Evolutionary conservation across 2,888 invertebrate species (phyloP).

Genomic region (Thereva nobilitata): DNA sequence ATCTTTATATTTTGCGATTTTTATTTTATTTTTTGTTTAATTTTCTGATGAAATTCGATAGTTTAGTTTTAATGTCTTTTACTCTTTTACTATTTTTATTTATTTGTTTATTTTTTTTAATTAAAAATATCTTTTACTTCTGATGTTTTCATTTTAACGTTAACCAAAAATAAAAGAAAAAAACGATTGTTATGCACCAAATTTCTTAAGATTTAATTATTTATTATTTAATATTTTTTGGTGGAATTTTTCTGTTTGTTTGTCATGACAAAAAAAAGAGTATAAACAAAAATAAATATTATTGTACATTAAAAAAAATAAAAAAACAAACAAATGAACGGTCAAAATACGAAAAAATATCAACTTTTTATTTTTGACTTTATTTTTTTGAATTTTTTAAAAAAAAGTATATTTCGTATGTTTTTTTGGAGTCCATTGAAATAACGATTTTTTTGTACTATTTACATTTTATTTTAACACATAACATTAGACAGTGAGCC

Average conservation of each 20-base stretch:
- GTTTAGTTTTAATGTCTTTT: too few species aligned
- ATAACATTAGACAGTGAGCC: slow-evolving; percentile 23
- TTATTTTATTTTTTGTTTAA: slow-evolving; percentile 8
- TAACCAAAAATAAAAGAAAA: slow-evolving; percentile 21
- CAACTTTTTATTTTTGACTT: slow-evolving; percentile 16
- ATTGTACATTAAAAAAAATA: too few species aligned
- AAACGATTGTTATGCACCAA: slow-evolving; percentile 26
- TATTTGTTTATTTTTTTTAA: not conserved
- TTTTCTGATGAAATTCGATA: slow-evolving; percentile 10
- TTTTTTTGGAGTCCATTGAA: slow-evolving; percentile 15
- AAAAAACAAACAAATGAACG: slow-evolving; percentile 2
- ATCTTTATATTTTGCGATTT: not conserved
- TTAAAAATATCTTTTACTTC: slow-evolving; percentile 23
- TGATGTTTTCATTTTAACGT: slow-evolving; percentile 28
- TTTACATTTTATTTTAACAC: slow-evolving; percentile 27
- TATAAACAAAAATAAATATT: too few species aligned
- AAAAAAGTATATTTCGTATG: slow-evolving; percentile 5
- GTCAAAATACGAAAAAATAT: slow-evolving; percentile 15
- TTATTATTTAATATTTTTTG: slow-evolving; percentile 10
- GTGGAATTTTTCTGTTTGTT: slow-evolving; percentile 28
- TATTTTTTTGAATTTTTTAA: slow-evolving; percentile 6
- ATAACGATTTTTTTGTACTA: slow-evolving; percentile 22
- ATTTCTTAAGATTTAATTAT: slow-evolving; percentile 10
- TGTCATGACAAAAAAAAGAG: slow-evolving; percentile 21
- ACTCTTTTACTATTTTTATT: too few species aligned